These are phyloP conservation scores for Cetoscarus ocellatus DNA, from an alignment of 2,797 vertebrate species.

Conservation along the genomic window DNA sequence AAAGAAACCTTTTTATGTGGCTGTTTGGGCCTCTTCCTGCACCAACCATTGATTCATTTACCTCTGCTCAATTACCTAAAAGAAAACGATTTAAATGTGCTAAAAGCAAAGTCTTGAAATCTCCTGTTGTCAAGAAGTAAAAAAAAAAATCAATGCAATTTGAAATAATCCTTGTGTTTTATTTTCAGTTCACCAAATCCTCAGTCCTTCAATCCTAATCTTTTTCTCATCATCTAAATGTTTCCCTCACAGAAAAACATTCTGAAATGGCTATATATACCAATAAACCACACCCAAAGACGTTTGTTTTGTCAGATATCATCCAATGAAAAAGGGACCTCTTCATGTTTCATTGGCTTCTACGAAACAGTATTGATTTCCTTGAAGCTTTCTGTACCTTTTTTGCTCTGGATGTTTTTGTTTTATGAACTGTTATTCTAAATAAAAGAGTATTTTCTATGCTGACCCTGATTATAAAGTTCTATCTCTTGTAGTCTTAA, in stretches of 20 bases:
- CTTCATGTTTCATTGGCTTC: background rate
- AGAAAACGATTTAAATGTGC: too few species aligned
- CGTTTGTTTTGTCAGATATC: background rate
- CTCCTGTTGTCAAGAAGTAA: background rate
- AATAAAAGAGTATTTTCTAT: too few species aligned
- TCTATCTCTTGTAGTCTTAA: too few species aligned
- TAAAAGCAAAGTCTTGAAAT: background rate
- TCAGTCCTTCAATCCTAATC: background rate
- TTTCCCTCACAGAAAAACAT: background rate
- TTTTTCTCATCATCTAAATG: constrained; percentile 14
- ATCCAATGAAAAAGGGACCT: background rate
- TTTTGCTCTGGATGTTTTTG: too few species aligned
- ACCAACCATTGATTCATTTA: background rate
- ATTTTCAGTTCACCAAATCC: constrained; percentile 2
- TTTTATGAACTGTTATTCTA: too few species aligned
- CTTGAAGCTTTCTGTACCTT: background rate
- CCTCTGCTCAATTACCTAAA: background rate
- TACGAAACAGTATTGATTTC: background rate
- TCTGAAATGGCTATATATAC: background rate
- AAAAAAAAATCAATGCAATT: background rate
- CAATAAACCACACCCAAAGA: background rate
- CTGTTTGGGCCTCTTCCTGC: too few species aligned
- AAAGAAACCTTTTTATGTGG: too few species aligned
- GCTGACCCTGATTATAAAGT: too few species aligned
- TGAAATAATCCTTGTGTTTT: background rate